Evolutionary conservation across 2,797 vertebrate species (phyloP).

Genomic region (Fistularia commersonii): DNA sequence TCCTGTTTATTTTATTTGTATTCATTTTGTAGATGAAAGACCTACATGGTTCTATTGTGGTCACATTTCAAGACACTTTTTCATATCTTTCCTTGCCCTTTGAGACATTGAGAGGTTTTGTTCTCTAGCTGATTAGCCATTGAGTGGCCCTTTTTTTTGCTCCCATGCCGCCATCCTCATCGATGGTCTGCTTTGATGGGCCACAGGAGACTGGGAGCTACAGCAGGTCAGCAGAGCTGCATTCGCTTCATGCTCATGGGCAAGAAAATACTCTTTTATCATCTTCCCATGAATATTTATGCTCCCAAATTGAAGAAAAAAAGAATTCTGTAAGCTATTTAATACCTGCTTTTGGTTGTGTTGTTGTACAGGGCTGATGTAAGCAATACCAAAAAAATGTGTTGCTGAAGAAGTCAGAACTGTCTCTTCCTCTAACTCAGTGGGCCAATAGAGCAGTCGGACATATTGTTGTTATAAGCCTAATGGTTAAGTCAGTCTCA

Average conservation of each 20-base stretch:
- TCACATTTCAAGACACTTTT: no score
- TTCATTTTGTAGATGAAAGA: constrained; percentile 4
- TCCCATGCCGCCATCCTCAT: constrained; percentile 30
- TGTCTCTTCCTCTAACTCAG: constrained; percentile 1
- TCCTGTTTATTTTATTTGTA: no score
- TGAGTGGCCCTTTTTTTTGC: constrained; percentile 27
- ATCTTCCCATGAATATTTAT: constrained; percentile 58
- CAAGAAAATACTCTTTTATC: constrained; percentile 40
- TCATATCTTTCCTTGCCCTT: not conserved
- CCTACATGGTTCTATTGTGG: no score
- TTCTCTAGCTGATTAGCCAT: constrained; percentile 37
- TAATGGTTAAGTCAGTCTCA: not conserved
- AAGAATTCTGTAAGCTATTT: constrained; percentile 35
- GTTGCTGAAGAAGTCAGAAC: constrained; percentile 6
- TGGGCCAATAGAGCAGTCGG: constrained; percentile 7
- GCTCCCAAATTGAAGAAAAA: constrained; percentile 15
- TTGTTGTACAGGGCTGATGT: constrained; percentile 36
- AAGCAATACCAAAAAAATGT: constrained; percentile 9
- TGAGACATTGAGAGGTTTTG: constrained; percentile 14
- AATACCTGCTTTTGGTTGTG: constrained; percentile 14
- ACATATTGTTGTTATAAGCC: constrained; percentile 2
- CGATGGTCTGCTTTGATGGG: constrained; percentile 49
- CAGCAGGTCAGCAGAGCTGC: constrained; percentile 32
- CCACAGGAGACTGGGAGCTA: constrained; percentile 36
- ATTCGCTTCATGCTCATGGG: constrained; percentile 33